Evolutionary conservation across 2,888 invertebrate species (phyloP).

Genomic region (Buathra laborator): DNA sequence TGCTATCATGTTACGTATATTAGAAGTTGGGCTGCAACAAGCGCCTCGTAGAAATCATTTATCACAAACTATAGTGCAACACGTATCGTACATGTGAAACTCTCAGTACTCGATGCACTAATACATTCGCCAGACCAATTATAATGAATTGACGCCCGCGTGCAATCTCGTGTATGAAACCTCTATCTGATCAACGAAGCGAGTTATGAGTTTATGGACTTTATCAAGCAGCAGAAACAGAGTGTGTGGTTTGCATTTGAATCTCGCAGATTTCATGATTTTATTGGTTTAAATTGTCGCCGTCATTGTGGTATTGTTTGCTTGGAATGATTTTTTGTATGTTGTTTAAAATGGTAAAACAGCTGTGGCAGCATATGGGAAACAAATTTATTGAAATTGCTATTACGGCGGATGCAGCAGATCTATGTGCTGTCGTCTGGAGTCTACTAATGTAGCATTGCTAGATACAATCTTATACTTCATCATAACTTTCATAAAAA

Average conservation of each 20-base stretch:
- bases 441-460: no score
- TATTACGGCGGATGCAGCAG: no score
- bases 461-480: no score
- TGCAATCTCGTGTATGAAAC: conserved; percentile 25
- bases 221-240: conserved; percentile 23
- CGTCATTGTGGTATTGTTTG: no score
- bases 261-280: conserved; percentile 17
- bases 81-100: not conserved
- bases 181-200: conserved; percentile 46
- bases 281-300: conserved; percentile 3
- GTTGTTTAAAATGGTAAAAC: no score
- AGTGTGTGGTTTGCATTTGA: not conserved
- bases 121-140: conserved; percentile 5
- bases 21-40: conserved; percentile 16
- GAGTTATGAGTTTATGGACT: conserved; percentile 35
- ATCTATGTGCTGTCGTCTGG: no score
- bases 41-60: conserved; percentile 21
- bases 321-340: no score
- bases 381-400: no score
- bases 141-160: conserved; percentile 4
- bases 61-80: conserved; percentile 9
- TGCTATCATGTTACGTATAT: conserved; percentile 7
- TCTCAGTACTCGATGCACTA: not conserved
- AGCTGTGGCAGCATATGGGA: no score
- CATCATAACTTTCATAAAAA: no score